phyloP scores from a whole-genome alignment of 2,113 vertebrate species.

The Gasterosteus nipponicus region DNA sequence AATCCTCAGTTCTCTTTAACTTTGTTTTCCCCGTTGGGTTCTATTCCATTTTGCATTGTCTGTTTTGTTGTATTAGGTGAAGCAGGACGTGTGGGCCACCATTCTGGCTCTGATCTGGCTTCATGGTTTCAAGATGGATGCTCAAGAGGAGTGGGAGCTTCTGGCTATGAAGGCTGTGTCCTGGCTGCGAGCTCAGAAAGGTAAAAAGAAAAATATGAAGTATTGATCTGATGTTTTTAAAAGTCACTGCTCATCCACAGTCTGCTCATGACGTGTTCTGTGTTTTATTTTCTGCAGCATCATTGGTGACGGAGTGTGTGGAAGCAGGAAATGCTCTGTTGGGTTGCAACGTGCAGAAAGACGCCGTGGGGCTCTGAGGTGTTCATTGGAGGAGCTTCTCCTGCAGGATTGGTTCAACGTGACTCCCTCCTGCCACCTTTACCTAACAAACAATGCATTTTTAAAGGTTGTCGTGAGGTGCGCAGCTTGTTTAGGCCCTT shows the following conservation, averaged over 20 bases:
- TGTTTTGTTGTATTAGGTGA: conserved; percentile 58
- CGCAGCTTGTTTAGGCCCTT: neutral
- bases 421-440: neutral
- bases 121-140: conserved; percentile 71
- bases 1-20: neutral
- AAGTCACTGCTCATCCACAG: neutral
- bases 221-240: neutral
- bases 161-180: conserved; percentile 80
- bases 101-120: conserved; percentile 86
- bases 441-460: neutral
- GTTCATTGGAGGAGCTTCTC: neutral
- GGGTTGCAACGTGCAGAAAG: conserved; percentile 56
- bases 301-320: conserved; percentile 58
- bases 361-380: conserved; percentile 32
- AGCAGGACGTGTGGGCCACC: conserved; percentile 82
- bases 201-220: conserved; percentile 40
- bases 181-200: conserved; percentile 75
- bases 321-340: conserved; percentile 64
- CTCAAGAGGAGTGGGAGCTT: conserved; percentile 81
- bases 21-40: neutral
- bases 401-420: neutral
- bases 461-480: neutral
- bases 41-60: neutral
- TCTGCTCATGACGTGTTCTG: neutral
- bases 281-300: conserved; percentile 58